These are phyloP conservation scores for Melopsittacus undulatus DNA, from an alignment of 2,797 vertebrate genomes.

Conservation along the genomic window DNA sequence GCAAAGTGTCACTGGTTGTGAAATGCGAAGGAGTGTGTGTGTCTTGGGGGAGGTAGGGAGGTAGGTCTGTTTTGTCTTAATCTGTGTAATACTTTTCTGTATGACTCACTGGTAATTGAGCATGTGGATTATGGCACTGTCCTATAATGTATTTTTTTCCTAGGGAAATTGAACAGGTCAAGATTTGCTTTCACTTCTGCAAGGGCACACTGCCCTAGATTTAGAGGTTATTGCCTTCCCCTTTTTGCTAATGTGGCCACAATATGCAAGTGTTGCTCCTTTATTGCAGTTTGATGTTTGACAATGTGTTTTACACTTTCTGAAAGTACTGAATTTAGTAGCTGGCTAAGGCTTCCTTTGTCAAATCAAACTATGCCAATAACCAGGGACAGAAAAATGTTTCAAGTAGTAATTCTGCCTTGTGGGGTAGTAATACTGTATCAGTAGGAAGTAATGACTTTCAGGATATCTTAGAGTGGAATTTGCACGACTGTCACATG, in stretches of 20 bases:
- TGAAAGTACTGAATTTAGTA: not conserved
- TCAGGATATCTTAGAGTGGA: not conserved
- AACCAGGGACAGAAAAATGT: not conserved
- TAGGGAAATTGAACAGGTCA: not conserved
- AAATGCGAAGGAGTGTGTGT: not conserved
- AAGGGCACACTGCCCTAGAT: not conserved
- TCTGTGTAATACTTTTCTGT: not conserved
- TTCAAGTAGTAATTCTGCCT: not conserved
- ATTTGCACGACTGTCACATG: not conserved
- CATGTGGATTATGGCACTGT: not conserved
- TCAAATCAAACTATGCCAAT: not conserved
- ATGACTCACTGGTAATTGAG: not conserved
- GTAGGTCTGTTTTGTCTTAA: not conserved
- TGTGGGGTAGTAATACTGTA: fast-evolving
- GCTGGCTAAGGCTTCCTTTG: not conserved
- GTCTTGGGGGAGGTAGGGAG: not conserved
- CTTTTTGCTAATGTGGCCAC: not conserved
- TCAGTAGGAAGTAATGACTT: not conserved
- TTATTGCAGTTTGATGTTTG: not conserved
- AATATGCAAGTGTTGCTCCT: not conserved
- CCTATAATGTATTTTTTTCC: not conserved
- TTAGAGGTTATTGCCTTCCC: not conserved
- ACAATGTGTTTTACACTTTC: not conserved
- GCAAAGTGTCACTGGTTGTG: not conserved
- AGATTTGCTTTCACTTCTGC: not conserved